Conservation (phyloP, 2,888 invertebrate species). For the Cosmorhoe ocellata region DNA sequence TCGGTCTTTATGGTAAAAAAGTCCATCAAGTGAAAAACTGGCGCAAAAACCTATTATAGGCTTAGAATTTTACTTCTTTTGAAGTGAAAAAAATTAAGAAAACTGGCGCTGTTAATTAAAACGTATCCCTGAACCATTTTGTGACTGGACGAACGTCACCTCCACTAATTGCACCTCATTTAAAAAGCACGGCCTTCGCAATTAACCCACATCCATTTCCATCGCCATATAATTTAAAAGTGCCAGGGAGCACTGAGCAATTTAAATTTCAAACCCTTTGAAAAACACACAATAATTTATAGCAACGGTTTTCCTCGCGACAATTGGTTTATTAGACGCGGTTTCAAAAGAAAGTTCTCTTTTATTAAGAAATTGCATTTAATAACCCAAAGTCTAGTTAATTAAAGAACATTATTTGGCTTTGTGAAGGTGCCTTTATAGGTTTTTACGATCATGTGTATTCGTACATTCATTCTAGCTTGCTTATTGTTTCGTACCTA, state of each 20-base stretch:
- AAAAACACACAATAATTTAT: constrained; percentile 20
- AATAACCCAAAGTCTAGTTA: constrained; percentile 16
- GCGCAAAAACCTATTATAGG: no score
- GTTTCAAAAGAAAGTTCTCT: constrained; percentile 20
- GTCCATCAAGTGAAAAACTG: no score
- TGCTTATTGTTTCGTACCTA: no score
- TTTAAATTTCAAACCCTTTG: constrained; percentile 23
- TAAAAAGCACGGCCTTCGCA: constrained; percentile 55
- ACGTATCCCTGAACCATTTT: constrained; percentile 50
- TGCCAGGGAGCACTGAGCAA: constrained; percentile 9
- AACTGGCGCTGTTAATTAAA: constrained; percentile 52
- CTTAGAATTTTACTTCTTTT: no score
- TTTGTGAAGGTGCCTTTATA: background rate
- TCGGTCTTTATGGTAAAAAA: no score
- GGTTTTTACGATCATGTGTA: no score
- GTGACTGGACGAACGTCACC: constrained; percentile 48
- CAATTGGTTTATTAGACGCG: constrained; percentile 22
- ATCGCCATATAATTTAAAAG: constrained; percentile 25
- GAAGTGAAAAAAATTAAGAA: constrained; percentile 1
- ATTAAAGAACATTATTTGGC: constrained; percentile 17
- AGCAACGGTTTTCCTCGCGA: constrained; percentile 8
- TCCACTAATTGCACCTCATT: constrained; percentile 67
- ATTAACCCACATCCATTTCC: constrained; percentile 61
- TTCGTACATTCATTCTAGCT: no score
- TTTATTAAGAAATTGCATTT: constrained; percentile 35